A percentile compares a stretch with the other conserved stretches of the same genome.
phyloP scores from a whole-genome alignment of 2,113 vertebrate genomes.

The Xyrauchen texanus region DNA sequence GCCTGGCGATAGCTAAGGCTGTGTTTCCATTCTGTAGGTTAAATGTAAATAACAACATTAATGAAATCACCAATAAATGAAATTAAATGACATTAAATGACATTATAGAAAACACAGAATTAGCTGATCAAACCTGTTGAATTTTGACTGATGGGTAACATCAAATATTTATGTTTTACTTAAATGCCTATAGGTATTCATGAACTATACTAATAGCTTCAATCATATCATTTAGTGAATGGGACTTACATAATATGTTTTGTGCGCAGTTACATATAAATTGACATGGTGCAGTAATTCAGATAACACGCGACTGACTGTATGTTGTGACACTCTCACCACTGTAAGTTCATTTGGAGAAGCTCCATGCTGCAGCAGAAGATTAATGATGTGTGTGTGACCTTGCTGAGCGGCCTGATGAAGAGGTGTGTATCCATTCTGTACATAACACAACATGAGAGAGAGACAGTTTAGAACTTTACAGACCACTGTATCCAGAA shows the following conservation, averaged over 20 bases:
- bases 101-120: too few species aligned
- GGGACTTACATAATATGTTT: too few species aligned
- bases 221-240: too few species aligned
- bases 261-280: background rate
- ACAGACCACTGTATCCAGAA: background rate
- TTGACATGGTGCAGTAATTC: background rate
- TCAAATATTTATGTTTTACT: too few species aligned
- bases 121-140: too few species aligned
- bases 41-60: background rate
- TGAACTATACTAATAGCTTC: too few species aligned
- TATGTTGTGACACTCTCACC: conserved; percentile 72
- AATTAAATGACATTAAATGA: background rate
- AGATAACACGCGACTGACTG: background rate
- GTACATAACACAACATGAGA: background rate
- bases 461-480: background rate
- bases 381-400: conserved; percentile 95
- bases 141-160: too few species aligned
- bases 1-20: conserved; percentile 89
- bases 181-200: too few species aligned
- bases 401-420: conserved; percentile 97
- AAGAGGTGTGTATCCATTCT: conserved; percentile 95
- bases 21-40: conserved; percentile 90
- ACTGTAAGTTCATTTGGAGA: conserved; percentile 93
- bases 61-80: background rate
- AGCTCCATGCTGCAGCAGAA: conserved; percentile 88